Base-by-base conservation (phyloP, 1,140 invertebrate genomes). In the Metaphire vulgaris region DNA sequence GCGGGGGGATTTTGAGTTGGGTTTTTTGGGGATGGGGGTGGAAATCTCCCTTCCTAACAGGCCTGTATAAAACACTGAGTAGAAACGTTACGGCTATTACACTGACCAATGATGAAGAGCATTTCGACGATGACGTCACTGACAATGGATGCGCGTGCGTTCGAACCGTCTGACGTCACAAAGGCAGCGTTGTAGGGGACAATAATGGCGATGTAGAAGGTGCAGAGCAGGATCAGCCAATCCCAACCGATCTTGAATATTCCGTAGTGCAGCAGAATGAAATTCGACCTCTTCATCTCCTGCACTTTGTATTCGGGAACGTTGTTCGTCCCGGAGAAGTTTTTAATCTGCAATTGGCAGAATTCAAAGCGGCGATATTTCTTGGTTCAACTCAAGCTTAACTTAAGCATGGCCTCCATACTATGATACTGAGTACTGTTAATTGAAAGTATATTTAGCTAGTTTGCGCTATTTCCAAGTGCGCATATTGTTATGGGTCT, bases 111-210 rank as follows among this genome's bases (percentile, higher is more conserved):
- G 85, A 97, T 95, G 87, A 98, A 98, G 77, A 98, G 89, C 31
- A 92, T 92, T 87, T 98, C 96, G 30, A 98, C 95, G 72, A 96
- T 91, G 68, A 97, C 93, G 87, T 98, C 96, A 80, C 92, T 92
- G 78, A 94, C 91, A 82, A 96, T 92, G 33, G 93, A 93, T 66
- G 92, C 79, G 76, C 72, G 41, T 26, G 80, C 75, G 31, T 75
- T 72, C 56, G 56, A 33, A 21, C 67, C 72, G 15, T 73, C 72
- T 0, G 72, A 73, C 14, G 72, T 34, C 12, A 73, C 41, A 73
- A 86, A 85, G 33, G 85, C 83, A 16, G 85, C 85, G 76, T 86
- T 85, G 79, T 84, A 86, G 28, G 85, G 85, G 29, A 86, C 85
- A 76, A 86, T 83, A 71, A 86, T 81, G 68, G 85, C 85, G 71